These are phyloP conservation scores for Caenorhabditis latens DNA, from an alignment of 1,140 invertebrate genomes.

Conservation along the genomic window DNA sequence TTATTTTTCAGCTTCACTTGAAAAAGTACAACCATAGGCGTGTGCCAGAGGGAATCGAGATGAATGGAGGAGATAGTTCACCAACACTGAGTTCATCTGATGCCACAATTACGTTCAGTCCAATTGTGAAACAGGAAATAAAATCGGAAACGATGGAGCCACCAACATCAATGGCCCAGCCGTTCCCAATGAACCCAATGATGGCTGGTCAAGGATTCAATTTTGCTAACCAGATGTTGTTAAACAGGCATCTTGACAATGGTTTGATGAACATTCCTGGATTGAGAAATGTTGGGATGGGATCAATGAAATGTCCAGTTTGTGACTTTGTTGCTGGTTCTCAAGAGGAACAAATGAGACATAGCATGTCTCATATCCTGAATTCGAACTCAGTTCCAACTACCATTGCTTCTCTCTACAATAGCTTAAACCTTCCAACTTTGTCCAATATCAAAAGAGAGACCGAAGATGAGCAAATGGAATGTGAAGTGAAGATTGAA, in stretches of 20 bases:
- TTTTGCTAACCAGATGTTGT: constrained; percentile 61
- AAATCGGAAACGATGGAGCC: constrained; percentile 6
- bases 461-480: constrained; percentile 5
- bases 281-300: neutral
- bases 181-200: constrained; percentile 14
- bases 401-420: constrained; percentile 53
- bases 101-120: constrained; percentile 45
- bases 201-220: constrained; percentile 35
- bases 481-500: constrained; percentile 39
- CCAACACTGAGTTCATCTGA: constrained; percentile 7
- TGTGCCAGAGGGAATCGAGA: constrained; percentile 80
- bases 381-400: neutral
- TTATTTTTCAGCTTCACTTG: constrained; percentile 83
- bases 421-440: constrained; percentile 32
- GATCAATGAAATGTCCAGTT: constrained; percentile 49
- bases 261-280: neutral
- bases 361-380: constrained; percentile 59
- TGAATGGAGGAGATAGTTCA: constrained; percentile 27
- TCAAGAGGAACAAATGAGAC: constrained; percentile 52
- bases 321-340: constrained; percentile 47
- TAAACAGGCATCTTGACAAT: constrained; percentile 58
- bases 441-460: neutral
- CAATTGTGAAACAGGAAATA: constrained; percentile 28
- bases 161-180: constrained; percentile 23
- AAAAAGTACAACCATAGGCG: constrained; percentile 91